Percentiles rank a stretch among this genome's conserved stretches.
phyloP scores from a whole-genome alignment of 2,113 vertebrate genomes.

The Xerus inauris region DNA sequence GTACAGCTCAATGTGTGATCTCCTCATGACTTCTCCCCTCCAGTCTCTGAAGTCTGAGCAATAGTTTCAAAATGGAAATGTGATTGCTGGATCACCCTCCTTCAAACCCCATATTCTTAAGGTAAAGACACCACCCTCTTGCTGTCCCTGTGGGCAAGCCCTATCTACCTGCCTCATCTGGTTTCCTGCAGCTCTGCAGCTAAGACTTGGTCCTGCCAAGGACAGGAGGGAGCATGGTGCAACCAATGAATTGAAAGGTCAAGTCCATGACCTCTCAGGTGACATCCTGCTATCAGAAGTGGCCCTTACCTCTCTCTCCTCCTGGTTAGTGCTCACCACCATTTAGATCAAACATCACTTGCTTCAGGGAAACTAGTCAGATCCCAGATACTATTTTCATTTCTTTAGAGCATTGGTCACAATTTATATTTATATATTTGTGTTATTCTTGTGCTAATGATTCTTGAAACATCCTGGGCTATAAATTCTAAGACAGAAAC shows the following conservation, averaged over 20 bases:
- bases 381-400: neutral
- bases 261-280: fast-evolving
- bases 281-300: neutral
- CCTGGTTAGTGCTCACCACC: neutral
- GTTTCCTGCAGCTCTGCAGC: neutral
- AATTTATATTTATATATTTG: neutral
- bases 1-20: neutral
- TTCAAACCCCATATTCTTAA: neutral
- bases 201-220: too few relatives aligned
- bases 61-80: neutral
- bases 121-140: neutral
- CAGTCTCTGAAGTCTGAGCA: neutral
- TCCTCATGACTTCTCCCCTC: neutral
- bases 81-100: neutral
- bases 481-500: neutral
- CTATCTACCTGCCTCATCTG: neutral
- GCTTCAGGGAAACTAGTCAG: neutral
- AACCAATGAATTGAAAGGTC: neutral
- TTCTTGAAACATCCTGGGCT: neutral
- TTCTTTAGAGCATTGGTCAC: neutral
- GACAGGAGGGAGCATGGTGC: neutral
- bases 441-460: neutral
- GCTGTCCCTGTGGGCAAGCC: fast-evolving
- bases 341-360: neutral
- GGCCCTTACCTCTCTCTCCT: neutral